A percentile compares a stretch with the other conserved stretches of the same genome.
Conservation (phyloP, 2,113 vertebrate genomes). For the Chunga burmeisteri region DNA sequence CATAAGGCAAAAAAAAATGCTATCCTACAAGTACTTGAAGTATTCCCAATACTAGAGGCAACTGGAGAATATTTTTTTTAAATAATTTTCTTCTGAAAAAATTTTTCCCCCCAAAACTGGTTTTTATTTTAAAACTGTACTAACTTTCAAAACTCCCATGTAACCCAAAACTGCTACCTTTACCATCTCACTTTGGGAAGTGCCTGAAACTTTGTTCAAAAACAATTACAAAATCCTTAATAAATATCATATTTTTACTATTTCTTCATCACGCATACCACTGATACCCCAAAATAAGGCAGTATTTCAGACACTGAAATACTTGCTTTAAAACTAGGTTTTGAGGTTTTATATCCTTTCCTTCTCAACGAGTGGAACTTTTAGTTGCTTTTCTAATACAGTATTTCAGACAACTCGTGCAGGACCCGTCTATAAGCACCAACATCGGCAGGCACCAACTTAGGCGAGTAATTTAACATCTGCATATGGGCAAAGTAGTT, state of each 20-base stretch:
- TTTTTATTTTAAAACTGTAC: not conserved
- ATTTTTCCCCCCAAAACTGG: accelerated
- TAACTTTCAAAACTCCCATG: not conserved
- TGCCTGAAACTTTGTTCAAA: not conserved
- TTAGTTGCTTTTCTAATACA: not conserved
- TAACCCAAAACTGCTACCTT: not conserved
- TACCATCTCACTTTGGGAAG: not conserved
- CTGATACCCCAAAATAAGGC: not conserved
- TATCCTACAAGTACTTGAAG: not conserved
- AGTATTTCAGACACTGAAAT: not conserved
- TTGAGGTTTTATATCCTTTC: not conserved
- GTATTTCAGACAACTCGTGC: not conserved
- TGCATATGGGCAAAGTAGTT: not conserved
- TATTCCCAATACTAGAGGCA: not conserved
- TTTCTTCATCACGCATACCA: not conserved
- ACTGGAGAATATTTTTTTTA: not conserved
- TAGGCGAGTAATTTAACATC: not conserved
- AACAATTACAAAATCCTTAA: not conserved
- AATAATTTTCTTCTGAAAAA: not conserved
- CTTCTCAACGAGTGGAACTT: not conserved
- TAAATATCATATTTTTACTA: not conserved
- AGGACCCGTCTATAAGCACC: not conserved
- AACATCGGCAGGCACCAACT: not conserved
- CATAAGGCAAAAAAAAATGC: not conserved
- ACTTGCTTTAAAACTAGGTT: not conserved